Percentiles rank a stretch among this genome's conserved stretches.
Evolutionary conservation across 2,888 invertebrate genomes (phyloP).

Genomic region (Agelastica alni): DNA sequence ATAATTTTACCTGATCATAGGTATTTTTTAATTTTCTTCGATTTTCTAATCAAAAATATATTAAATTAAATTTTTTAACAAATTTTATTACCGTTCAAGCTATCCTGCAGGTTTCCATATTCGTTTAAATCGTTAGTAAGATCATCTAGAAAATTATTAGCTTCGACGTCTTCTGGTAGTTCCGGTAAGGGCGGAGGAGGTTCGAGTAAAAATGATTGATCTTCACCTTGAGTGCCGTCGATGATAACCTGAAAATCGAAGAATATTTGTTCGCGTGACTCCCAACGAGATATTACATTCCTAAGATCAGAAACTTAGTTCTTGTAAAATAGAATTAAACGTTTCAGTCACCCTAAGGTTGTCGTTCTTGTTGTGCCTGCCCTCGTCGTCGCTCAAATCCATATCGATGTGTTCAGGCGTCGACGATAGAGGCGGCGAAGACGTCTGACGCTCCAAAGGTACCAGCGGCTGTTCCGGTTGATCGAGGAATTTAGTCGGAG

Average conservation of each 20-base stretch:
- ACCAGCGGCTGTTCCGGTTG: conserved; percentile 1
- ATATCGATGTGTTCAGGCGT: conserved; percentile 75
- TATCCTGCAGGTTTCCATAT: conserved; percentile 32
- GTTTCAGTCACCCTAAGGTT: conserved; percentile 32
- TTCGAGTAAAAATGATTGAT: conserved; percentile 33
- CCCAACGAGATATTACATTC: too few relatives aligned
- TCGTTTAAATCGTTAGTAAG: conserved; percentile 50
- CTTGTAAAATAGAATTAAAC: too few relatives aligned
- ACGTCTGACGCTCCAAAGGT: conserved; percentile 27
- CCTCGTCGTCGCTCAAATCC: conserved; percentile 81
- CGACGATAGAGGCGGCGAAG: conserved; percentile 28
- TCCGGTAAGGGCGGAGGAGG: conserved; percentile 55
- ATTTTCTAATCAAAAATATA: neutral
- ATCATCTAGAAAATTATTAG: conserved; percentile 51
- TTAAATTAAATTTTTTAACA: too few relatives aligned
- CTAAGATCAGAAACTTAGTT: too few relatives aligned
- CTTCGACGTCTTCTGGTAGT: conserved; percentile 52
- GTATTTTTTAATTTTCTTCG: too few relatives aligned
- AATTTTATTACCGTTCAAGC: conserved; percentile 1
- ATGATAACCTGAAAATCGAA: conserved; percentile 14
- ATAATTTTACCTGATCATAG: too few relatives aligned
- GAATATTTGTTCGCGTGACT: too few relatives aligned
- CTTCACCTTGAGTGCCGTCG: conserved; percentile 14
- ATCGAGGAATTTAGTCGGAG: conserved; percentile 49
- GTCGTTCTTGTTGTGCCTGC: conserved; percentile 23